A percentile compares a stretch with the other conserved stretches of the same genome.
These are phyloP conservation scores for Cheilinus undulatus DNA, from an alignment of 2,113 vertebrate genomes.

Conservation along the genomic window DNA sequence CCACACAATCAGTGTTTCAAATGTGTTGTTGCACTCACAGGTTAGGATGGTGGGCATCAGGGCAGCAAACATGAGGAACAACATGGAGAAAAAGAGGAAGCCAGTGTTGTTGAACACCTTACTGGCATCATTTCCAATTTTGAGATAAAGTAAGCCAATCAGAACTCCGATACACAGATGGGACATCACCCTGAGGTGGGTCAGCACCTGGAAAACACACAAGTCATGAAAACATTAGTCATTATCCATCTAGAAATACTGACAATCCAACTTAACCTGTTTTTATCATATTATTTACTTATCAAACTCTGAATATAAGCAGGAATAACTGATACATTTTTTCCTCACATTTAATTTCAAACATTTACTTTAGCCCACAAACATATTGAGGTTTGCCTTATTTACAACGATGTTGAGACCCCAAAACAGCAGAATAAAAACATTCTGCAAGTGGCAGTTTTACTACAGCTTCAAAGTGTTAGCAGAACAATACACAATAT, in stretches of 20 bases:
- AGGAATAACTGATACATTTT: neutral
- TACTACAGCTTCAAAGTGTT: too few relatives aligned
- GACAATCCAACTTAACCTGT: neutral
- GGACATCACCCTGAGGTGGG: slow-evolving; percentile 95
- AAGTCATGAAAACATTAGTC: slow-evolving; percentile 6
- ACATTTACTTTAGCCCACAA: too few relatives aligned
- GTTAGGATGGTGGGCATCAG: slow-evolving; percentile 98
- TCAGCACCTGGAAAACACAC: slow-evolving; percentile 87
- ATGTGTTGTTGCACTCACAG: slow-evolving; percentile 84
- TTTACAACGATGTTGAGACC: too few relatives aligned
- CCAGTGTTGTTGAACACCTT: slow-evolving; percentile 99
- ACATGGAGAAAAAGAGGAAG: slow-evolving; percentile 99
- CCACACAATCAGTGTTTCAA: slow-evolving; percentile 7
- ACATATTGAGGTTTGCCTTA: too few relatives aligned
- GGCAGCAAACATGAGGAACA: slow-evolving; percentile 98
- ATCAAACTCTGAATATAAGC: neutral
- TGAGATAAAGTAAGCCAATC: slow-evolving; percentile 96
- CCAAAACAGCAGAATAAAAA: too few relatives aligned
- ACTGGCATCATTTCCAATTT: slow-evolving; percentile 96
- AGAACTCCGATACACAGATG: slow-evolving; percentile 94
- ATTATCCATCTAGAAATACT: neutral
- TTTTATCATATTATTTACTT: neutral
- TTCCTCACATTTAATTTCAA: too few relatives aligned
- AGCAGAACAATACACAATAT: too few relatives aligned
- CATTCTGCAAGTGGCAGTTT: too few relatives aligned